Evolutionary conservation across 2,797 vertebrate species (phyloP), one percentile per base, ranked within the genome.

Genomic region (Onychomys arenicola): DNA sequence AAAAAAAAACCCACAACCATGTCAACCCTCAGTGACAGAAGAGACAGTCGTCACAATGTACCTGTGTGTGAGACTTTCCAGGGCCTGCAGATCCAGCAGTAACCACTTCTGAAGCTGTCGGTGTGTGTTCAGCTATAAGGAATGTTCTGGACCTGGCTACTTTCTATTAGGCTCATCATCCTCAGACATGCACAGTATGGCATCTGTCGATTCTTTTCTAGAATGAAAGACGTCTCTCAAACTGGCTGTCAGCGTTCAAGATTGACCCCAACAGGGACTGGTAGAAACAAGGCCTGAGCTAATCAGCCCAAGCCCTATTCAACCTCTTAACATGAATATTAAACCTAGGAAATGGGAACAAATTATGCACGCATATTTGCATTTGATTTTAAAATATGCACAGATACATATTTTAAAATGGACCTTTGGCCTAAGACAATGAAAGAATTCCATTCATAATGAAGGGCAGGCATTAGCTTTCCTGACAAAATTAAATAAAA

Each of bases 371-470:
- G 87, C 13, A 89, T 67, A 84, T 94, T 96, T 96, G 93, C 91
- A 96, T 95, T 95, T 96, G 90, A 81, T 91, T 95, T 97, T 97
- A 96, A 98, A 97, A 97, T 98, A 98, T 97, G 97, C 97, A 91
- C 3, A 91, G 61, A 95, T 88, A 49, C 84, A 78, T 87, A 87
- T 95, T 97, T 98, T 96, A 78, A 95, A 97, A 96, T 76, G 80
- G 89, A 73, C 96, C 95, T 97, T 95, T 97, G 96, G 85, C 97
- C 97, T 83, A 43, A 67, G 37, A 97, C 96, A 97, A 93, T 85
- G 73, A 95, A 95, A 88, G 73, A 94, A 91, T 69, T 92, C 83
- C 93, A 97, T 93, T 96, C 37, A 59, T 95, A 96, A 97, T 80
- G 90, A 97, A 76, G 63, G 49, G 83, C 80, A 89, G 75, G 81